phyloP scores from a whole-genome alignment of 2,113 vertebrate genomes.

The Cyprinodon tularosa region DNA sequence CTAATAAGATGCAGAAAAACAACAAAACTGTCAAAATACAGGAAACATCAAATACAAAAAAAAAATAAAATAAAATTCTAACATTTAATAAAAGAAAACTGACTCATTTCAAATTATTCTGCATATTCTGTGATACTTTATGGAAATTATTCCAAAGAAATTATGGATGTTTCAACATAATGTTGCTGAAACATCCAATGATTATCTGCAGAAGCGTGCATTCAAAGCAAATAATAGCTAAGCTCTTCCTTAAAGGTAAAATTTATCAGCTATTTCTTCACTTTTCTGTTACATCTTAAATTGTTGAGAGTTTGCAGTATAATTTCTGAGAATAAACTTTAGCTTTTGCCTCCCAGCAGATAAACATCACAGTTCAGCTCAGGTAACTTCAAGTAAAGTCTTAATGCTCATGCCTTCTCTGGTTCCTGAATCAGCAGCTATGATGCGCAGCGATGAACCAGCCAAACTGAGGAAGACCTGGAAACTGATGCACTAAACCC shows the following conservation, averaged over 20 bases:
- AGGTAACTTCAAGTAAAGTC: constrained; percentile 16
- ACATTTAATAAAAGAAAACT: background rate
- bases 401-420: background rate
- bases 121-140: background rate
- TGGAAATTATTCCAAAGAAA: background rate
- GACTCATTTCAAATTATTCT: background rate
- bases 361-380: constrained; percentile 10
- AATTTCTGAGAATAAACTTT: background rate
- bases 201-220: background rate
- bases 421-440: background rate
- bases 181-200: background rate
- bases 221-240: background rate
- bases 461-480: background rate
- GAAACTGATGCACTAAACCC: background rate
- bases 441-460: background rate
- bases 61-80: background rate
- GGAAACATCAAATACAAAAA: background rate
- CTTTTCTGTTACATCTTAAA: background rate
- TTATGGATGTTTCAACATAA: background rate
- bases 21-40: background rate
- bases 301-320: background rate
- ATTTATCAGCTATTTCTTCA: background rate
- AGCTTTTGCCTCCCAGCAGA: background rate
- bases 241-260: background rate
- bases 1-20: background rate